phyloP scores from a whole-genome alignment of 92 coral and sea anemone genomes.

The Actinernus sp. region DNA sequence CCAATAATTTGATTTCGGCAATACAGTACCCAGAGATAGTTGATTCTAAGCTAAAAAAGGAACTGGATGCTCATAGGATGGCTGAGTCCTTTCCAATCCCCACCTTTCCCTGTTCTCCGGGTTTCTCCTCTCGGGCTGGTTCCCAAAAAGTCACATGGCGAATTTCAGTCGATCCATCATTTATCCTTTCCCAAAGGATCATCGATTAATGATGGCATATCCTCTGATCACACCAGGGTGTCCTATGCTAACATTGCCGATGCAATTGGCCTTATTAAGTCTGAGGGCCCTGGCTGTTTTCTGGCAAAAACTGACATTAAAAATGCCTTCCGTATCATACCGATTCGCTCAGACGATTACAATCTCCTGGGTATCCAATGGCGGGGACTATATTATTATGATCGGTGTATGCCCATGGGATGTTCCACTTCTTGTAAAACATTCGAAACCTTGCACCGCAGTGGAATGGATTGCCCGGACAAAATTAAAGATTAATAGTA shows the following conservation, averaged over 20 bases:
- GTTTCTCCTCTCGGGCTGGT: slow-evolving; percentile 70
- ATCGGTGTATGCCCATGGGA: slow-evolving; percentile 55
- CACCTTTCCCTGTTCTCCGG: slow-evolving; percentile 27
- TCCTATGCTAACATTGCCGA: slow-evolving; percentile 34
- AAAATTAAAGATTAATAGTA: slow-evolving; percentile 12
- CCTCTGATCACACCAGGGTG: slow-evolving; percentile 38
- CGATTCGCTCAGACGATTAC: slow-evolving; percentile 49
- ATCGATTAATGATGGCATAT: slow-evolving; percentile 66
- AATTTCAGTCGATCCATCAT: slow-evolving; percentile 62
- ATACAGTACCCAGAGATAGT: neutral
- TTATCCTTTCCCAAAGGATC: slow-evolving; percentile 61
- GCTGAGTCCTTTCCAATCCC: slow-evolving; percentile 30
- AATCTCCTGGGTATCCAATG: slow-evolving; percentile 35
- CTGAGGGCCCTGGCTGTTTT: slow-evolving; percentile 34
- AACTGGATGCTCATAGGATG: slow-evolving; percentile 1
- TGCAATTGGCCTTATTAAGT: slow-evolving; percentile 35
- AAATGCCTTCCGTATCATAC: slow-evolving; percentile 62
- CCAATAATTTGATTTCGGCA: no score
- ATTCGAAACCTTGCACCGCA: slow-evolving; percentile 57
- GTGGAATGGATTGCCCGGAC: slow-evolving; percentile 44
- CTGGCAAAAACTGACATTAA: slow-evolving; percentile 65
- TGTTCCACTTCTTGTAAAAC: slow-evolving; percentile 59
- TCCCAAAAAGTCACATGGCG: slow-evolving; percentile 55
- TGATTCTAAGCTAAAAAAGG: no score
- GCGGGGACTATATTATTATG: slow-evolving; percentile 39